Evolutionary conservation across 2,113 vertebrate genomes (phyloP), one percentile per base, ranked within the genome.

Genomic region (Benitochromis conjunctus): DNA sequence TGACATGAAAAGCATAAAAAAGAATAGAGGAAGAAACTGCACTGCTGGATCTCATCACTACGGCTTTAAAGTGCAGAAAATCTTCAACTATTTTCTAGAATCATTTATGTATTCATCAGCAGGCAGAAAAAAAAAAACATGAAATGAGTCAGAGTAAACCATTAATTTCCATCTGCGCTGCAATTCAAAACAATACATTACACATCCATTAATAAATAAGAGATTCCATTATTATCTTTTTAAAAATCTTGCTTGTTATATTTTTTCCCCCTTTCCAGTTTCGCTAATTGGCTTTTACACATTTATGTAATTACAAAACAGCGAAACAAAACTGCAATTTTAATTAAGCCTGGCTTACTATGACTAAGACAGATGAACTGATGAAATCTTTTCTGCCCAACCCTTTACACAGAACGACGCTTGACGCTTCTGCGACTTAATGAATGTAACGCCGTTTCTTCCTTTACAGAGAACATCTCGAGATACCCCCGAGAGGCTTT

Each of bases 51-150:
- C 46, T 76, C 71, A 53, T 76, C 46, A 53, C 26, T 34, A 9
- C 19, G 18, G 26, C 71, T 76, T 53, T 76, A 2, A 53, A 31
- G 46, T 76, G 26, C 46, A 76, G 10, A 76, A 76, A 53, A 76
- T 31, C 53, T 53, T 76, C 26, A 31, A 7, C 18, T 53, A n/a
- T 76, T 76, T 76, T 76, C 43, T 31, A 76, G 69, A 48, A 48
- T 76, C 16, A 12, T 19, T 8, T 76, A 76, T 76, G 43, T 31
- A 76, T 31, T 31, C 43, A 51, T 31, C 69, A 76, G 10, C 41
- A 26, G 13, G 3, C 0, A 0, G 3, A 21, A 24, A 66, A 66
- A 66, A 5, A 66, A 24, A 0, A 0, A 19, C 60, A n/a, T 1
- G 5, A 64, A 19, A 62, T 62, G 29, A 62, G 0, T 34, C 31